Percentiles rank a stretch among this genome's conserved stretches.
These are phyloP conservation scores for Exocentrus adspersus DNA, from an alignment of 2,888 invertebrate genomes.

Conservation along the genomic window DNA sequence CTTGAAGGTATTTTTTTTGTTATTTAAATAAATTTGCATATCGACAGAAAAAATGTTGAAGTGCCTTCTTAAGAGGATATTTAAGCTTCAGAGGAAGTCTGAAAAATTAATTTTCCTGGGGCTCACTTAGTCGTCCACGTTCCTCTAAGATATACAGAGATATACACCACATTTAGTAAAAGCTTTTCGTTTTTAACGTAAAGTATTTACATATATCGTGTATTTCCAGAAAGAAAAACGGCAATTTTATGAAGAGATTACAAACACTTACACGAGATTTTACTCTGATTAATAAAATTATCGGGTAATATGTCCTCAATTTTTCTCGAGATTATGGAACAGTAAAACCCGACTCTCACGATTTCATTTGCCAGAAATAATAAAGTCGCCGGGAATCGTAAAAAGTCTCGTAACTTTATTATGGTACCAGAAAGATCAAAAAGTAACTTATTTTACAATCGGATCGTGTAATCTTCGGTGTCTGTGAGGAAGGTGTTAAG, in stretches of 20 bases:
- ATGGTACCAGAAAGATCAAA: neutral
- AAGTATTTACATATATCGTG: too few relatives aligned
- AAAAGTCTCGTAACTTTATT: slow-evolving; percentile 3
- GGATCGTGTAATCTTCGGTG: neutral
- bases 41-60: slow-evolving; percentile 10
- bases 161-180: too few relatives aligned
- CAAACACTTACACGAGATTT: neutral
- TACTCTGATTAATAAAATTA: neutral
- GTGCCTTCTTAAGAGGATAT: neutral
- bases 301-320: neutral
- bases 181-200: too few relatives aligned
- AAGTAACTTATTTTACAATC: neutral
- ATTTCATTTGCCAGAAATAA: slow-evolving; percentile 1
- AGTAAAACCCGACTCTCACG: neutral
- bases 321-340: neutral
- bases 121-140: too few relatives aligned
- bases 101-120: neutral
- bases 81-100: neutral
- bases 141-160: too few relatives aligned
- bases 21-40: slow-evolving; percentile 22
- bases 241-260: neutral
- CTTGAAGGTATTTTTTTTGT: slow-evolving; percentile 12
- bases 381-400: neutral
- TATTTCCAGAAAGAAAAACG: too few relatives aligned
- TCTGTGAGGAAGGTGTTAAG: neutral